Percentiles rank a stretch among this genome's conserved stretches.
Conservation (phyloP, 1,140 invertebrate species). For the Ridgeia piscesae region DNA sequence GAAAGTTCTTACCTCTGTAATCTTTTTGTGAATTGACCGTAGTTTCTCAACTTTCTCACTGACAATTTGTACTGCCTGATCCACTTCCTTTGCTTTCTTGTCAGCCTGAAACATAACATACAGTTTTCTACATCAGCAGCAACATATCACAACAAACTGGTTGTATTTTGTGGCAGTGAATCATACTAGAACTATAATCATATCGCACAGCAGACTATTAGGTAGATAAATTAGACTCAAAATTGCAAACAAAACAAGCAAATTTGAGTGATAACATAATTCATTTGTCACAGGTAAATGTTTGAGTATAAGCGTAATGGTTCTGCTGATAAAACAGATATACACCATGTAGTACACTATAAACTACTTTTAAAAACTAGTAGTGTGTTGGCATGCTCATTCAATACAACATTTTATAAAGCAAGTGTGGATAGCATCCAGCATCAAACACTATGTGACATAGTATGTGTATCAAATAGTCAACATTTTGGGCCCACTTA, state of each 20-base stretch:
- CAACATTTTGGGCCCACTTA: not conserved
- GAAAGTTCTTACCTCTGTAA: slow-evolving; percentile 35
- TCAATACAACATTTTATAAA: too few species aligned
- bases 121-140: not conserved
- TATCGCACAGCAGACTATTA: not conserved
- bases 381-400: too few species aligned
- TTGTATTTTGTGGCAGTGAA: not conserved
- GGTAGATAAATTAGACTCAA: not conserved
- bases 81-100: slow-evolving; percentile 46
- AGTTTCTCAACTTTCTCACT: slow-evolving; percentile 49
- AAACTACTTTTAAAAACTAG: not conserved
- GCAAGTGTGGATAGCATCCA: too few species aligned
- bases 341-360: not conserved
- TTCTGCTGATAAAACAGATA: too few species aligned
- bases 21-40: slow-evolving; percentile 39
- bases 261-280: too few species aligned
- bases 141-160: not conserved
- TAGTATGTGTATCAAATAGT: too few species aligned
- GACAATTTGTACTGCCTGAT: slow-evolving; percentile 41
- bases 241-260: too few species aligned
- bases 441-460: too few species aligned
- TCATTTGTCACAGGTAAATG: too few species aligned
- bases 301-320: too few species aligned
- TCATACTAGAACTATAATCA: not conserved
- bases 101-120: slow-evolving; percentile 37